A percentile compares a stretch with the other conserved stretches of the same genome.
Conservation (phyloP, 2,888 invertebrate species). For the Syrista parreyssii region DNA sequence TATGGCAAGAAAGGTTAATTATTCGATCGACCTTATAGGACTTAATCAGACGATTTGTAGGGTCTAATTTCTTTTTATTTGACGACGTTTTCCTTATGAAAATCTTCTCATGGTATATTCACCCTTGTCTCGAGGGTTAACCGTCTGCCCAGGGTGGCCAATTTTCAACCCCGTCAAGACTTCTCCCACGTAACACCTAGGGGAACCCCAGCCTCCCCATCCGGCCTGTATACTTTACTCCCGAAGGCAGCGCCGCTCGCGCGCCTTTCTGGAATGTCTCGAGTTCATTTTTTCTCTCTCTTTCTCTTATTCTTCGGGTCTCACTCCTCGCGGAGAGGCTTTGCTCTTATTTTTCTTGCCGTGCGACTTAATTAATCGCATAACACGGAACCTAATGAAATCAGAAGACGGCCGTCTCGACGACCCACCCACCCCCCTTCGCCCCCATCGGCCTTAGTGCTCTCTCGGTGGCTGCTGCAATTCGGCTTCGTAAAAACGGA, state of each 20-base stretch:
- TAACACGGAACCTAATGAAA: constrained; percentile 67
- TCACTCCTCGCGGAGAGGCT: constrained; percentile 25
- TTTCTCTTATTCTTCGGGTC: constrained; percentile 15
- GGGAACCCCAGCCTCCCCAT: too few species aligned
- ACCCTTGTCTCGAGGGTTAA: too few species aligned
- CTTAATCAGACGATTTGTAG: too few species aligned
- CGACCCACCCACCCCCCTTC: constrained; percentile 41
- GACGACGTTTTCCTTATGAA: too few species aligned
- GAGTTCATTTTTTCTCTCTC: constrained; percentile 50
- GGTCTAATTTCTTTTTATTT: too few species aligned
- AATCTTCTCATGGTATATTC: too few species aligned
- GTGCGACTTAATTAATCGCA: constrained; percentile 67
- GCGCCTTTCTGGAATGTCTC: constrained; percentile 46
- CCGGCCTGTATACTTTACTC: too few species aligned
- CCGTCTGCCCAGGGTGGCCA: too few species aligned
- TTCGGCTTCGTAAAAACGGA: constrained; percentile 53
- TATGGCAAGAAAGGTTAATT: too few species aligned
- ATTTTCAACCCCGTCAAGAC: too few species aligned
- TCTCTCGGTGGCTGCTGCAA: constrained; percentile 13
- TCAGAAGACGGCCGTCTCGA: constrained; percentile 51
- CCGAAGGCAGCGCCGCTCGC: not conserved
- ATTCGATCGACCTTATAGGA: too few species aligned
- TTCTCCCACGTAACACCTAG: too few species aligned
- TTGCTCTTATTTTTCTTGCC: constrained; percentile 59
- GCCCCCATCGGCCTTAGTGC: constrained; percentile 28